Base-by-base conservation (phyloP, 2,888 invertebrate species). In the Pseudolycoriella hygida region DNA sequence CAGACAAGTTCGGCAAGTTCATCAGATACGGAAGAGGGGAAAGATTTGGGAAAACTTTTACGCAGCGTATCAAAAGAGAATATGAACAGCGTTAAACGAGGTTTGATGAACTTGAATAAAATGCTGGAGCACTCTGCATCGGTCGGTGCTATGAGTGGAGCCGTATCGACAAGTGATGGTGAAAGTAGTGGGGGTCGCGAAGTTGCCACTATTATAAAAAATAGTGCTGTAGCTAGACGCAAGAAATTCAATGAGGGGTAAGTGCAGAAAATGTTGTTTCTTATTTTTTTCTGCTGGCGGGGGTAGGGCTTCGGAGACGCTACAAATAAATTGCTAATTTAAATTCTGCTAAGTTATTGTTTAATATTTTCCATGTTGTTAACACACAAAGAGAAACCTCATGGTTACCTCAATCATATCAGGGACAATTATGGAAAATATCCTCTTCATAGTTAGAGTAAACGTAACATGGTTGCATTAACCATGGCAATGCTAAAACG, bases 111-210 rank as follows among this genome's bases (percentile, higher is more conserved):
- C 11, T 14, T 34, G n/a, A 34, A 14, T 14, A 34, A 34, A 34
- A 12, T 12, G 12, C 15, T 34, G 34, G 25, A 25, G 8, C 25
- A 25, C 8, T 25, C 25, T 4, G 12, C 34, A 14, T 14, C 5
- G 12, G 34, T 34, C 12, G 12, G n/a, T 14, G 12, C 15, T 12
- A 14, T 14, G 15, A 12, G 15, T 12, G 34, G 34, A 4, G 45
- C 53, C 40, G 57, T 60, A 14, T 63, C 64, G 2, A 62, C 65
- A 2, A 67, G 67, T 12, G 67, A 67, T 47, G 67, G 67, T 32
- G 68, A 68, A 52, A 68, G 68, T 48, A 68, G 68, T 3, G 68
- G 68, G 15, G 68, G 68, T 12, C 60, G 67, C 5, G 68, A 69
- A 53, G 62, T 68, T 46, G 61, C 63, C 40, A 61, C 62, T 41